phyloP scores from a whole-genome alignment of 2,797 vertebrate genomes.

The Oryzias sinensis region DNA sequence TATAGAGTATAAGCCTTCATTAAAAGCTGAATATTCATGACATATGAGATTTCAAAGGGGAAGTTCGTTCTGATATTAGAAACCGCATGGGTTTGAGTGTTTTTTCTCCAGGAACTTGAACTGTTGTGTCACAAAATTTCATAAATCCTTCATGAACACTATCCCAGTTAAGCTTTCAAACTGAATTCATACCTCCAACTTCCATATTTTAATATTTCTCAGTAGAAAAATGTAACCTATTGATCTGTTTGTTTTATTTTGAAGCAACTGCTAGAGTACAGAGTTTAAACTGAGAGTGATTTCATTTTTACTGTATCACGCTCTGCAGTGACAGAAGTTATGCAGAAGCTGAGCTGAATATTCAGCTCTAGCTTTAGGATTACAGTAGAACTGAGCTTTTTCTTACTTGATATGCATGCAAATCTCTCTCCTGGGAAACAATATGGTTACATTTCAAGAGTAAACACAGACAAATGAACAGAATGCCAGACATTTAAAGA shows the following conservation, averaged over 20 bases:
- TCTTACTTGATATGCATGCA: slow-evolving; percentile 23
- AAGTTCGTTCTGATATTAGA: no score
- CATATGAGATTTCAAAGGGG: no score
- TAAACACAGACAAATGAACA: slow-evolving; percentile 12
- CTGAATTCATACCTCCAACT: no score
- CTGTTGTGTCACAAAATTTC: no score
- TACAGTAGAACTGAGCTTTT: slow-evolving; percentile 41
- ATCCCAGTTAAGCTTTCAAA: no score
- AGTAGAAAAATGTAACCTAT: no score
- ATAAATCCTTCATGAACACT: no score
- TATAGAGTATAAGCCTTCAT: no score
- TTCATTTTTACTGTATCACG: slow-evolving; percentile 14
- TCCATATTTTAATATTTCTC: no score
- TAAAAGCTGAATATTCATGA: no score
- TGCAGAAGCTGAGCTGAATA: slow-evolving; percentile 37
- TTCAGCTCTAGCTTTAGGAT: slow-evolving; percentile 58
- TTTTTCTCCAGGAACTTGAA: no score
- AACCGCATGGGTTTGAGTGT: no score
- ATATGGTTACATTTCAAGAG: slow-evolving; percentile 7
- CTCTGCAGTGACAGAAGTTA: slow-evolving; percentile 18
- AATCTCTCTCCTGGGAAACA: slow-evolving; percentile 13
- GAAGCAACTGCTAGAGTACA: slow-evolving; percentile 3
- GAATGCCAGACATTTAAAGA: slow-evolving; percentile 1
- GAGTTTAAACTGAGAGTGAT: slow-evolving; percentile 19
- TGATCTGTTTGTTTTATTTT: slow-evolving; percentile 2